Evolutionary conservation across 2,888 invertebrate genomes (phyloP).

Genomic region (Brachypalpus laphriformis): DNA sequence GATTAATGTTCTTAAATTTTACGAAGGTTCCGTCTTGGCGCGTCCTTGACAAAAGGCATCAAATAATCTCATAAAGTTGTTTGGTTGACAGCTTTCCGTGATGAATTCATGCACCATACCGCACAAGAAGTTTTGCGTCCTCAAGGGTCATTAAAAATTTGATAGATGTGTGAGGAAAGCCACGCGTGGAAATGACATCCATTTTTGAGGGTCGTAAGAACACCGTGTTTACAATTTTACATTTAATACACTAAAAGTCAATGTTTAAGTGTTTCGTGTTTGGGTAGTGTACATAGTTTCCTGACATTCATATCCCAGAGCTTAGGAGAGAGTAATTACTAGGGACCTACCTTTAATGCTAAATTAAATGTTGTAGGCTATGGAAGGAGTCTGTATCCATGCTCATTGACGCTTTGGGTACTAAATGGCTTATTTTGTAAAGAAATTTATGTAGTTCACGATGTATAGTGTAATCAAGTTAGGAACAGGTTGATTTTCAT

Average conservation of each 20-base stretch:
- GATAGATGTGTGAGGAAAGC: background rate
- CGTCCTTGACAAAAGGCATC: slow-evolving; percentile 10
- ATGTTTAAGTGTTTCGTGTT: background rate
- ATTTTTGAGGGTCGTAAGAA: background rate
- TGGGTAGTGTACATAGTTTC: no score
- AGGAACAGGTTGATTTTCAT: no score
- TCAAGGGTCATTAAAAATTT: background rate
- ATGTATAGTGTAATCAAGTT: no score
- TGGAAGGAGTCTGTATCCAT: no score
- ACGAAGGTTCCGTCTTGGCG: background rate
- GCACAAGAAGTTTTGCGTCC: background rate
- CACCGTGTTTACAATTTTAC: background rate
- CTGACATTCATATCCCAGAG: no score
- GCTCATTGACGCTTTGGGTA: no score
- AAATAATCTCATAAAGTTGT: background rate
- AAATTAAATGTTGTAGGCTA: no score
- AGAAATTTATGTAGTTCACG: no score
- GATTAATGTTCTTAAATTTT: background rate
- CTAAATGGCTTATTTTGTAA: no score
- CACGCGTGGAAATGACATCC: background rate
- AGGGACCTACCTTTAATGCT: no score
- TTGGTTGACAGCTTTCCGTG: background rate
- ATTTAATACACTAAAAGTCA: background rate
- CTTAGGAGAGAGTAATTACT: no score
- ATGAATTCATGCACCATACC: background rate